Conservation (phyloP, 2,113 vertebrate species). For the Herpailurus yagouaroundi region DNA sequence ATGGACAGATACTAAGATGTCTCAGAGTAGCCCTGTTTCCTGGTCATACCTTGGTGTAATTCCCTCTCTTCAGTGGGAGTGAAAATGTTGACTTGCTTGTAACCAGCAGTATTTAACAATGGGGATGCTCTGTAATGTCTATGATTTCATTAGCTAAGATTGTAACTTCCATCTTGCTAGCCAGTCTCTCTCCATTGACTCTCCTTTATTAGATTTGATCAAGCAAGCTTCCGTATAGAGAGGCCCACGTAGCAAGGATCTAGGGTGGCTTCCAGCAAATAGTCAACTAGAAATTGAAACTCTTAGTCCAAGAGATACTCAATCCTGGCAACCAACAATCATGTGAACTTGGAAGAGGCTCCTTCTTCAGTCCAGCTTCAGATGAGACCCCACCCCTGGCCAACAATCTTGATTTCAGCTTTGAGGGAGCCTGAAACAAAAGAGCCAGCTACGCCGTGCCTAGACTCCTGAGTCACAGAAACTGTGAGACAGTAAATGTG, state of each 20-base stretch:
- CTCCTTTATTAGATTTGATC: background rate
- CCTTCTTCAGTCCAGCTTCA: background rate
- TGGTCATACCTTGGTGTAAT: background rate
- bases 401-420: background rate
- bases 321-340: background rate
- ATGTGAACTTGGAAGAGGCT: background rate
- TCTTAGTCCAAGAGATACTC: background rate
- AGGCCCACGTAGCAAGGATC: background rate
- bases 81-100: background rate
- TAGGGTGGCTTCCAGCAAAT: background rate
- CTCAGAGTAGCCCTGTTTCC: background rate
- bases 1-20: background rate
- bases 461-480: background rate
- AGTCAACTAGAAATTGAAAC: background rate
- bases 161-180: background rate
- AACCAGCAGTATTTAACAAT: background rate
- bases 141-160: background rate
- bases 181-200: background rate
- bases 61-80: background rate
- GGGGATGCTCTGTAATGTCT: background rate
- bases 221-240: background rate
- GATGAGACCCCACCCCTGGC: background rate
- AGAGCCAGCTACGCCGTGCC: background rate
- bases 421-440: background rate
- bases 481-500: background rate